A percentile compares a stretch with the other conserved stretches of the same genome.
Conservation (phyloP, 2,113 vertebrate species). For the Phoenicopterus ruber region DNA sequence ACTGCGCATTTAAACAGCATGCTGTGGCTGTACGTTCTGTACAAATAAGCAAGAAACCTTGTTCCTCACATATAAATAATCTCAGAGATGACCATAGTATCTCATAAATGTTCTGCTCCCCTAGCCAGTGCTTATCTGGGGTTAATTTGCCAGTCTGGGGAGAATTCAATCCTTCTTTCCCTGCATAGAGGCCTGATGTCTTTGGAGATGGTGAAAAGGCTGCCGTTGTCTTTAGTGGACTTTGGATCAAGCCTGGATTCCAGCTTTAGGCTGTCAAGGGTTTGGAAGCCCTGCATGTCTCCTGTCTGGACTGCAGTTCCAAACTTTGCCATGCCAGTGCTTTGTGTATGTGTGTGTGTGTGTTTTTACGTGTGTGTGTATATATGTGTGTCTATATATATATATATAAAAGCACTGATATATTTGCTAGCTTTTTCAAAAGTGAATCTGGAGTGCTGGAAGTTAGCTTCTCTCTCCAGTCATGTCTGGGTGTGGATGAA, state of each 20-base stretch:
- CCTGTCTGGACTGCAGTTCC: background rate
- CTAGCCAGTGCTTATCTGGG: background rate
- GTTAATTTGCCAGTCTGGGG: background rate
- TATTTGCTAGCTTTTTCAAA: background rate
- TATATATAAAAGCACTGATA: background rate
- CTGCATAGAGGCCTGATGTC: background rate
- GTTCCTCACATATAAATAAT: background rate
- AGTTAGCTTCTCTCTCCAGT: background rate
- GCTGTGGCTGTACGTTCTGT: background rate
- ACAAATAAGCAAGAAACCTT: background rate
- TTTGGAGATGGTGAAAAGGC: background rate
- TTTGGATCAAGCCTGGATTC: background rate
- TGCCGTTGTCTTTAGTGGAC: background rate
- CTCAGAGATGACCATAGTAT: background rate
- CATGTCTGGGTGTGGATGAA: background rate
- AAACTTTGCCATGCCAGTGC: background rate
- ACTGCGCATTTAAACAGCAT: background rate
- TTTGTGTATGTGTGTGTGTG: background rate
- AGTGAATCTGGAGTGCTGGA: background rate
- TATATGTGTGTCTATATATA: rapidly evolving
- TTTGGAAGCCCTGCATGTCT: background rate
- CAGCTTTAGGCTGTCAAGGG: background rate
- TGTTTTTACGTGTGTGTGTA: rapidly evolving
- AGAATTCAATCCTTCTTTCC: background rate
- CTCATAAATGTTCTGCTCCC: background rate